These are phyloP conservation scores for Drosophila pectinifera DNA, from an alignment of 1,140 invertebrate genomes.

Conservation along the genomic window DNA sequence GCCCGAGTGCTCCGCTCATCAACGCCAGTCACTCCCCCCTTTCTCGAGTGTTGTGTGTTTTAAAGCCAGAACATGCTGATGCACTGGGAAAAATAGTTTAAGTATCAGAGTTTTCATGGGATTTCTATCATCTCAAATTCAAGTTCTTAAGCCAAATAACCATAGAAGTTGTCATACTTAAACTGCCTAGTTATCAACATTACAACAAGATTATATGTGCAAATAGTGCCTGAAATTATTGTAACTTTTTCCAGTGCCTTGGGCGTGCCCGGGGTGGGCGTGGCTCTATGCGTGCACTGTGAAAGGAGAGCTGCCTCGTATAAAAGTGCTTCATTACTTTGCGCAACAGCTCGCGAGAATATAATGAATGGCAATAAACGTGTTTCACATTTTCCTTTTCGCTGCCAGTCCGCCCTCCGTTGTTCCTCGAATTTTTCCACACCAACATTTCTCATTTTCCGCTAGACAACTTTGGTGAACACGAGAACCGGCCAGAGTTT, in stretches of 20 bases:
- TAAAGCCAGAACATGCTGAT: conserved; percentile 49
- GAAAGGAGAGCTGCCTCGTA: conserved; percentile 60
- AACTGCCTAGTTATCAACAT: too few species aligned
- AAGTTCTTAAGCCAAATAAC: too few species aligned
- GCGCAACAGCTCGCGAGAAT: conserved; percentile 82
- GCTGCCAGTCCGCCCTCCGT: conserved; percentile 20
- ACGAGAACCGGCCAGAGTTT: conserved; percentile 35
- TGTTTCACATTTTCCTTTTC: conserved; percentile 79
- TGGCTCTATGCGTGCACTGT: conserved; percentile 20
- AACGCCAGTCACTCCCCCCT: conserved; percentile 40
- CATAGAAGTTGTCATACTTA: too few species aligned
- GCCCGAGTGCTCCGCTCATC: conserved; percentile 40
- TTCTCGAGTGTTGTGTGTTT: conserved; percentile 27
- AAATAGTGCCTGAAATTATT: neutral
- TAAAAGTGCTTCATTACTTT: conserved; percentile 82
- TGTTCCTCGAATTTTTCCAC: conserved; percentile 13
- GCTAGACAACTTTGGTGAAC: conserved; percentile 39
- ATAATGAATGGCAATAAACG: conserved; percentile 84
- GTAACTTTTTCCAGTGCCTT: neutral
- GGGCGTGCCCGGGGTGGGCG: conserved; percentile 5
- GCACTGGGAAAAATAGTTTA: neutral
- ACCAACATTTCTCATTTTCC: conserved; percentile 61
- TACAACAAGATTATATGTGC: too few species aligned
- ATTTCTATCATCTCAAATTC: too few species aligned
- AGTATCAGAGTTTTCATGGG: too few species aligned